Evolutionary conservation across 2,888 invertebrate genomes (phyloP), one percentile per base, ranked within the genome.

Genomic region (Volucella zonaria): DNA sequence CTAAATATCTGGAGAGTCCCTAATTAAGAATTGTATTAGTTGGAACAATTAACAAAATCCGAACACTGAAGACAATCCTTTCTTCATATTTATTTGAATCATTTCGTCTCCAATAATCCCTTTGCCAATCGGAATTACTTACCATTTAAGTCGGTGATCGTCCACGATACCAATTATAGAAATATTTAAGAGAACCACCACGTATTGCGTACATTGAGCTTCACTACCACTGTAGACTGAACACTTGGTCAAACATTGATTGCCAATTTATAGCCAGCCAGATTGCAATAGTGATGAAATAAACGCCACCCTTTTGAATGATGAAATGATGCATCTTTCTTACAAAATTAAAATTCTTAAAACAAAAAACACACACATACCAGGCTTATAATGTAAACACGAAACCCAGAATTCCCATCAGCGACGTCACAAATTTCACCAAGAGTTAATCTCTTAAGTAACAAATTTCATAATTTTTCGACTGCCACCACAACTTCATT

Each of bases 351-450:
- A 31, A 31, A 31, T 31, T 31, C 31, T 31, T 31, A 15, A 14
- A 8, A 14, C 15, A 49, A 15, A 49, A 49, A 8, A n/a, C n/a
- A 15, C 2, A 49, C 49, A 49, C 8, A 49, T n/a, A 49, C 38
- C 14, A 31, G 31, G 31, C 6, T 6, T 31, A 23, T 6, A 3
- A 68, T 52, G 61, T 62, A 62, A 73, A 73, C 52, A 62, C 61
- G 18, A 62, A 45, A 31, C 1, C 14, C 23, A 43, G 18, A 42
- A 42, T 54, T 18, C 23, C 11, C 14, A 18, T 51, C 31, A n/a
- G 6, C 68, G 54, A 78, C 78, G 78, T 78, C 78, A 78, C 23
- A 56, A 77, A 23, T 66, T n/a, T 66, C 49, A 59, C 23, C 14
- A 12, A 23, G 9, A 40, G n/a, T 4, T 12, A 1, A 2, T 4